Evolutionary conservation across 2,113 vertebrate genomes (phyloP).

Genomic region (Hippocampus mohnikei): DNA sequence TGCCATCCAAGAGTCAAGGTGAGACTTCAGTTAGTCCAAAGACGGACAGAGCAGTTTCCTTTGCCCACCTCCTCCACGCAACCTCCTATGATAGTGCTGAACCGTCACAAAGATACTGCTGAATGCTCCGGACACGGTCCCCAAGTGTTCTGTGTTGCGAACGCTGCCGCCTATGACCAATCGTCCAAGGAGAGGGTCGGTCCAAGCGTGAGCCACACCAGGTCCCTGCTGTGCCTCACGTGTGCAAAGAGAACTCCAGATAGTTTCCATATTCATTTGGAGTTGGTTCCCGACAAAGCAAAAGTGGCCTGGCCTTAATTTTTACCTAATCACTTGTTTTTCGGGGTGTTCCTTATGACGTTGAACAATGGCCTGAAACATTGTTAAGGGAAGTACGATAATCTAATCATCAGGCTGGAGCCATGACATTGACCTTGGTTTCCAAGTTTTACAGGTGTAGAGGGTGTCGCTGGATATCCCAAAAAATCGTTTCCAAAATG

Average conservation of each 20-base stretch:
- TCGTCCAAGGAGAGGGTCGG: conserved; percentile 6
- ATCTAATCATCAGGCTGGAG: background rate
- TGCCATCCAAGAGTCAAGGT: conserved; percentile 33
- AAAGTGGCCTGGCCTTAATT: conserved; percentile 62
- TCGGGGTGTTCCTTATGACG: conserved; percentile 1
- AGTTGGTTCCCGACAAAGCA: conserved; percentile 52
- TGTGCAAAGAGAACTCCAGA: conserved; percentile 46
- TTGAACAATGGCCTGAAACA: conserved; percentile 29
- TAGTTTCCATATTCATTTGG: conserved; percentile 60
- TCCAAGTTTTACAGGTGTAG: background rate
- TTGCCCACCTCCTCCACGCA: conserved; percentile 29
- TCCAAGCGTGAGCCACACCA: conserved; percentile 20
- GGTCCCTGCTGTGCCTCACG: conserved; percentile 42
- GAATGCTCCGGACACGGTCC: conserved; percentile 49
- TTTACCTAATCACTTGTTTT: conserved; percentile 4
- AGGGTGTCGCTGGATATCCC: no score
- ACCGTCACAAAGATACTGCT: conserved; percentile 35
- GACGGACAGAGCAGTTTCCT: conserved; percentile 25
- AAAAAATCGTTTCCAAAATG: no score
- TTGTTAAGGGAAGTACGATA: conserved; percentile 14
- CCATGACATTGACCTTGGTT: background rate
- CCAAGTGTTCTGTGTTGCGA: conserved; percentile 21
- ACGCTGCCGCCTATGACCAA: conserved; percentile 5
- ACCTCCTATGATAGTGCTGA: conserved; percentile 1
- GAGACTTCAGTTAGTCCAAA: conserved; percentile 27